Evolutionary conservation across 2,888 invertebrate genomes (phyloP).

Genomic region (Chrysomela aeneicollis): DNA sequence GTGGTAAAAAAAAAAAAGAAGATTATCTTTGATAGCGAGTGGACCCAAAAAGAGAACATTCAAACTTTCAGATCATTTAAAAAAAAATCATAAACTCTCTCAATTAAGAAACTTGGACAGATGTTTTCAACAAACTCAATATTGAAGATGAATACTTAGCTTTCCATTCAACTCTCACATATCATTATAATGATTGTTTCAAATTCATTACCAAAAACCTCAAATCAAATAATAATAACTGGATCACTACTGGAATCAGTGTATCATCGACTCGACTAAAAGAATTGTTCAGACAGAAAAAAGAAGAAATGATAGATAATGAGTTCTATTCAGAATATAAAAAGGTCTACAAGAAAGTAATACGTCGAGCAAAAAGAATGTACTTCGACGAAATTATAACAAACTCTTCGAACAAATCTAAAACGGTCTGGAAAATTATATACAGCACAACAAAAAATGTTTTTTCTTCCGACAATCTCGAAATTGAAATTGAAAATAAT

Average conservation of each 20-base stretch:
- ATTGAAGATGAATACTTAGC: neutral
- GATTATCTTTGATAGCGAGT: neutral
- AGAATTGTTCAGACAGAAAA: neutral
- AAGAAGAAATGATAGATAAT: neutral
- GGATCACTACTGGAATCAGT: neutral
- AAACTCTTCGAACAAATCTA: too few relatives aligned
- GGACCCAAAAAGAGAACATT: neutral
- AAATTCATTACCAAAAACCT: neutral
- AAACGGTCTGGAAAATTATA: neutral
- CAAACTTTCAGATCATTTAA: neutral
- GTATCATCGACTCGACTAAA: neutral
- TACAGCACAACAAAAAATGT: neutral
- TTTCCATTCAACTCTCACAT: neutral
- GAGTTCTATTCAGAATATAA: neutral
- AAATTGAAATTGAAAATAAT: neutral
- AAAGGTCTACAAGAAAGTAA: neutral
- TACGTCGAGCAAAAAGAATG: too few relatives aligned
- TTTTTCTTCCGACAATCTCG: neutral
- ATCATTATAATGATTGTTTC: neutral
- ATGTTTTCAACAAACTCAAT: neutral
- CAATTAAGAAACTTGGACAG: neutral
- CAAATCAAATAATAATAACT: neutral
- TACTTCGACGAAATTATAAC: too few relatives aligned
- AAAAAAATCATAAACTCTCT: neutral
- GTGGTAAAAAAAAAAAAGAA: too few relatives aligned